Evolutionary conservation across 2,888 invertebrate genomes (phyloP).

Genomic region (Athripsodes cinereus): DNA sequence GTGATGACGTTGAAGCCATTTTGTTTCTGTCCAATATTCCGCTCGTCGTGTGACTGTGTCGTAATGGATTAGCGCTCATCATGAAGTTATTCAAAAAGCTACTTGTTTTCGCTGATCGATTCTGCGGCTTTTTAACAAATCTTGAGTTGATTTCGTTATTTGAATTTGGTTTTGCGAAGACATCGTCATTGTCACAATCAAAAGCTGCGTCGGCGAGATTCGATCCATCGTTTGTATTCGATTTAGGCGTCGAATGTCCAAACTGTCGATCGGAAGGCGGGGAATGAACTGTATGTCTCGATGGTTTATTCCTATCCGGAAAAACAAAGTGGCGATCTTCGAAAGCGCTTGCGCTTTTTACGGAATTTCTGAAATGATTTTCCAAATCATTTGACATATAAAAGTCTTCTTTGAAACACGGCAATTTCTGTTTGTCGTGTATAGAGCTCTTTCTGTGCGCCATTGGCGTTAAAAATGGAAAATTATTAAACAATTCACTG

Average conservation of each 20-base stretch:
- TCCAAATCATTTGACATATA: slow-evolving; percentile 43
- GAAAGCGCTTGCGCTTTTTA: slow-evolving; percentile 25
- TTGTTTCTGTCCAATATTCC: slow-evolving; percentile 36
- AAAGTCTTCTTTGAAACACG: slow-evolving; percentile 46
- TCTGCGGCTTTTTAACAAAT: slow-evolving; percentile 18
- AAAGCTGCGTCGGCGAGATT: too few species aligned
- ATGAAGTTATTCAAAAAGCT: slow-evolving; percentile 14
- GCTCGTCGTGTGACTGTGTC: slow-evolving; percentile 41
- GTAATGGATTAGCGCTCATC: slow-evolving; percentile 30
- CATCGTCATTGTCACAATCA: slow-evolving; percentile 4
- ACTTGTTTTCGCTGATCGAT: slow-evolving; percentile 16
- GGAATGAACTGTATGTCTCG: slow-evolving; percentile 2
- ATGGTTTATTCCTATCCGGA: neutral
- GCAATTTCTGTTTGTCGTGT: slow-evolving; percentile 37
- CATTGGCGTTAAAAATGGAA: slow-evolving; percentile 54
- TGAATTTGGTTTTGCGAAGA: slow-evolving; percentile 6
- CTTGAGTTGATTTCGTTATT: slow-evolving; percentile 3
- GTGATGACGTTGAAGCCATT: slow-evolving; percentile 3
- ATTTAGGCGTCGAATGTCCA: slow-evolving; percentile 38
- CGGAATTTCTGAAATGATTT: slow-evolving; percentile 29
- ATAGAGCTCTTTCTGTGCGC: slow-evolving; percentile 48
- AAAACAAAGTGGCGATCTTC: slow-evolving; percentile 32
- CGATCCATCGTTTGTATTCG: neutral
- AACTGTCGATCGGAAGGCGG: neutral
- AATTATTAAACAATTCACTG: slow-evolving; percentile 50